These are phyloP conservation scores for Drosophila stalkeri DNA, from an alignment of 2,888 invertebrate genomes.

Conservation along the genomic window DNA sequence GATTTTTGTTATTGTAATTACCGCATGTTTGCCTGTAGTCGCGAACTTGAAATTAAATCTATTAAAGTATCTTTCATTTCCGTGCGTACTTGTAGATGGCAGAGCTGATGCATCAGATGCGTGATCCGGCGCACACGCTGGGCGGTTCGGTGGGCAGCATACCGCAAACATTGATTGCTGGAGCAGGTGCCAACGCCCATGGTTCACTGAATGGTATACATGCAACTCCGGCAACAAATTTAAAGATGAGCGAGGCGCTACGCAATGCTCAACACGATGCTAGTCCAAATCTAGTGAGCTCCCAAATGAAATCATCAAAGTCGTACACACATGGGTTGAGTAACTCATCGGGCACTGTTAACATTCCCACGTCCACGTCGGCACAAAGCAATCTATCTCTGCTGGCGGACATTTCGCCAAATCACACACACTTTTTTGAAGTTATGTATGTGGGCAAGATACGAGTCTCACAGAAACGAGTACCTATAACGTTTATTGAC, in stretches of 20 bases:
- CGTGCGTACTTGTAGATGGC: slow-evolving; percentile 82
- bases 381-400: slow-evolving; percentile 84
- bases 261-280: slow-evolving; percentile 84
- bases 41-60: background rate
- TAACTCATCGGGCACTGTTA: slow-evolving; percentile 85
- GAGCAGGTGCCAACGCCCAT: slow-evolving; percentile 61
- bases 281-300: slow-evolving; percentile 83
- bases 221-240: slow-evolving; percentile 84
- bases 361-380: slow-evolving; percentile 85
- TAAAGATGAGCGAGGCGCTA: slow-evolving; percentile 84
- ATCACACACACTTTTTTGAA: slow-evolving; percentile 95
- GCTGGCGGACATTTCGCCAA: slow-evolving; percentile 90
- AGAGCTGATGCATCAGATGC: slow-evolving; percentile 85
- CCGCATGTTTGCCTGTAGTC: slow-evolving; percentile 30
- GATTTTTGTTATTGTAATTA: background rate
- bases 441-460: slow-evolving; percentile 96
- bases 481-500: slow-evolving; percentile 94
- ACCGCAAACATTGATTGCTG: slow-evolving; percentile 84
- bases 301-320: slow-evolving; percentile 85
- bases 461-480: slow-evolving; percentile 93
- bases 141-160: slow-evolving; percentile 85
- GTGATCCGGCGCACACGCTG: slow-evolving; percentile 84
- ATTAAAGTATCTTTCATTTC: background rate
- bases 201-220: slow-evolving; percentile 78
- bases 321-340: slow-evolving; percentile 85